Conservation (phyloP, 2,888 invertebrate genomes). For the Copidosoma aretas region DNA sequence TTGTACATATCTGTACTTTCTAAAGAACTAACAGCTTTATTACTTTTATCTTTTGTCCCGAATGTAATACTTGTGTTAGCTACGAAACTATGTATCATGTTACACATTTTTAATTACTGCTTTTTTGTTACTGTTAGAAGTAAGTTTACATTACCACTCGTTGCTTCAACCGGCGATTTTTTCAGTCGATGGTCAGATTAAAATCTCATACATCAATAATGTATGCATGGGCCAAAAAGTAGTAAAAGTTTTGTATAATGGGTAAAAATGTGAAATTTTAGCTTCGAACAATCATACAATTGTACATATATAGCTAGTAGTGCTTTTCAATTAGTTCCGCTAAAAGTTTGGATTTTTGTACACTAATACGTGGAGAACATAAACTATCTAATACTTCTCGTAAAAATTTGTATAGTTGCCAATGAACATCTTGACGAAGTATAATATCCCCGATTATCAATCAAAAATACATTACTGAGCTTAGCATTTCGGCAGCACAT, state of each 20-base stretch:
- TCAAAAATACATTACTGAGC: background rate
- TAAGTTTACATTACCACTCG: no score
- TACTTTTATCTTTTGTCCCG: no score
- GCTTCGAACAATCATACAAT: conserved; percentile 22
- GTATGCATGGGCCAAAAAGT: no score
- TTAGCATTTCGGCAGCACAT: background rate
- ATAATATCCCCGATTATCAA: background rate
- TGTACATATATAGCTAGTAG: background rate
- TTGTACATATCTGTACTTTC: no score
- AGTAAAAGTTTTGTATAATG: conserved; percentile 18
- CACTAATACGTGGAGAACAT: conserved; percentile 4
- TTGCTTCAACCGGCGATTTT: no score
- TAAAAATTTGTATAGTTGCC: background rate
- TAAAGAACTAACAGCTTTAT: no score
- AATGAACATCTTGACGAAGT: background rate
- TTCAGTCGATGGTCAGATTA: no score
- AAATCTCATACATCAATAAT: no score
- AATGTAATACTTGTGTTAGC: no score
- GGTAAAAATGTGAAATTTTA: conserved; percentile 27
- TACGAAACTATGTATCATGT: no score
- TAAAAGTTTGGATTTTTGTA: conserved; percentile 5
- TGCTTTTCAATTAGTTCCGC: conserved; percentile 25
- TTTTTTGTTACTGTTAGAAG: no score
- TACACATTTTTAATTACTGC: no score
- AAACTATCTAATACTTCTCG: conserved; percentile 2